Base-by-base conservation (phyloP, 2,888 invertebrate genomes). In the Sepioteuthis lessoniana region DNA sequence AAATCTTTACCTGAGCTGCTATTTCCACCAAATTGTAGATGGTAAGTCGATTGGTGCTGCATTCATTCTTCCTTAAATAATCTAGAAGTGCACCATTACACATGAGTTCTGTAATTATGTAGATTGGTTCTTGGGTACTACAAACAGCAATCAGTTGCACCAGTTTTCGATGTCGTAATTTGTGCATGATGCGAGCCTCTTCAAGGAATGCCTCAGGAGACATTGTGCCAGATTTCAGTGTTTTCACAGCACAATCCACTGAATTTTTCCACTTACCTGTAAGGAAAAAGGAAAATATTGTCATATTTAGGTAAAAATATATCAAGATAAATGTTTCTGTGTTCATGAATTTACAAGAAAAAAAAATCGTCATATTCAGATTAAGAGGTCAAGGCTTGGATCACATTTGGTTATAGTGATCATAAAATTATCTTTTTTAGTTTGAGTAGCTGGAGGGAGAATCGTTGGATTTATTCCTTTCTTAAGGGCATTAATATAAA, bases 191-290 rank as follows among this genome's bases (percentile, higher is more conserved):
- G 94, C 96, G 96, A 0, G 97, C 97, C 97, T 99, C 99, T 97
- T 99, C 98, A 3, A 99, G 98, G 98, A 99, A 99, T 8, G 99
- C 99, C 96, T 98, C 98, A 4, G 99, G 98, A 47, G 99, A 99
- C 93, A 99, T 99, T 93, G 99, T 99, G 95, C 99, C 99, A 96
- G 99, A 98, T 96, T 99, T 98, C 93, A 99, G 97, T 0, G 99
- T 99, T 97, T 99, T 99, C 37, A 99, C 99, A 91, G 99, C 99
- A 94, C 99, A 99, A 98, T 99, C 99, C 95, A 98, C 99, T 96
- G 98, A 98, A 97, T 99, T 99, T 96, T 99, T 96, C 99, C 99
- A 99, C 97, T 99, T 99, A 37, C 98, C 98, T 97, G 95, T 94
- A 95, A 76, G n/a, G 13, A 16, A 76, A n/a, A n/a, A 76, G 13